Conservation (phyloP, 2,888 invertebrate genomes). For the Euplexia lucipara region DNA sequence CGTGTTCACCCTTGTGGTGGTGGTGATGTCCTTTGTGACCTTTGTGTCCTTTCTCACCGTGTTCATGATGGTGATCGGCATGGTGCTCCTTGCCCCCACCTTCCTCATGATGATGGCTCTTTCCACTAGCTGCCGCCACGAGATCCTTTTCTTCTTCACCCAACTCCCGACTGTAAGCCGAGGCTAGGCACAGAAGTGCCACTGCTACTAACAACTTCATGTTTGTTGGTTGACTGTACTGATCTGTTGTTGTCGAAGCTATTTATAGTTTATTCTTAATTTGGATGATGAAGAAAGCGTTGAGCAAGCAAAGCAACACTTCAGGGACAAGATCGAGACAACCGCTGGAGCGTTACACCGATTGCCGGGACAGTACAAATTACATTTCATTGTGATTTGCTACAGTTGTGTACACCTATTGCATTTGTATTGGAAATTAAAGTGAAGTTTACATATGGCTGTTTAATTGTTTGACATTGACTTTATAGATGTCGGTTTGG, state of each 20-base stretch:
- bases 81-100: constrained; percentile 88
- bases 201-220: constrained; percentile 85
- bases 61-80: constrained; percentile 85
- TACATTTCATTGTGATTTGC: constrained; percentile 71
- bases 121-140: constrained; percentile 84
- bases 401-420: constrained; percentile 55
- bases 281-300: constrained; percentile 84
- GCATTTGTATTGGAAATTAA: constrained; percentile 53
- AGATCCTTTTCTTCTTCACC: constrained; percentile 84
- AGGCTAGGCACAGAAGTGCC: constrained; percentile 84
- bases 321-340: constrained; percentile 81
- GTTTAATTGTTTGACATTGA: background rate
- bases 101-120: constrained; percentile 81
- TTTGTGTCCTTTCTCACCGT: constrained; percentile 85
- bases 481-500: constrained; percentile 4
- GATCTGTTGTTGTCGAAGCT: constrained; percentile 70
- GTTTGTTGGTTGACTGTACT: constrained; percentile 78
- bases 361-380: constrained; percentile 71
- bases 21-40: constrained; percentile 88
- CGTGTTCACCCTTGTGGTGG: constrained; percentile 87
- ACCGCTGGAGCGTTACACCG: constrained; percentile 81
- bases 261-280: constrained; percentile 89
- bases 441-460: constrained; percentile 39
- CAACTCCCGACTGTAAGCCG: constrained; percentile 81
- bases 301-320: constrained; percentile 79